Conservation (phyloP, 2,113 vertebrate species). For the Pycnonotus jocosus region DNA sequence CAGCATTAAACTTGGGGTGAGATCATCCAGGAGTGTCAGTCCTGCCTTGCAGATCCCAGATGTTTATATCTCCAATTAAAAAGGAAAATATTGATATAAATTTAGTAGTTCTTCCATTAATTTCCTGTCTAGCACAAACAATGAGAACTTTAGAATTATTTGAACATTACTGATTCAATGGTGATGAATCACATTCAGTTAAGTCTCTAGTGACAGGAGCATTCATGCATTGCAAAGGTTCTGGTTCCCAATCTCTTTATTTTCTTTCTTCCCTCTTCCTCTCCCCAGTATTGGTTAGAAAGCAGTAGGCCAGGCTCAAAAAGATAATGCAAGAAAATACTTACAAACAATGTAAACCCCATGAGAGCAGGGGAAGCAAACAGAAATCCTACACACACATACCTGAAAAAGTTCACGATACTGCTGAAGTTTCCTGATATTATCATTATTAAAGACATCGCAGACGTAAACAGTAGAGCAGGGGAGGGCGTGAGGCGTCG, state of each 20-base stretch:
- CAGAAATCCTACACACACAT: background rate
- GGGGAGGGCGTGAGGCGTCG: conserved; percentile 79
- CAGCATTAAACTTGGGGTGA: background rate
- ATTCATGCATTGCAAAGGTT: background rate
- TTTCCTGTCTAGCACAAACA: background rate
- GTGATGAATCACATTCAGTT: background rate
- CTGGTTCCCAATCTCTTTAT: background rate
- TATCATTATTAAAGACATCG: conserved; percentile 78
- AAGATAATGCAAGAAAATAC: background rate
- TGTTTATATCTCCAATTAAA: background rate
- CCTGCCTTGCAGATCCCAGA: background rate
- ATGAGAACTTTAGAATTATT: background rate
- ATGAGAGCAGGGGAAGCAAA: background rate
- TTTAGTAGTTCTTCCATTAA: background rate
- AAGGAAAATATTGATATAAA: background rate
- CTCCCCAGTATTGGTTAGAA: background rate
- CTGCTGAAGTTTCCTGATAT: conserved; percentile 79
- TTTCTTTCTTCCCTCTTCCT: background rate
- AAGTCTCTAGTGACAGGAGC: background rate
- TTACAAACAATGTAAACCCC: background rate
- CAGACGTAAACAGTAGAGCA: conserved; percentile 82
- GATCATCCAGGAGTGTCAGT: background rate
- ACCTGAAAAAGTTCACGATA: conserved; percentile 87
- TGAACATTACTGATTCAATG: background rate
- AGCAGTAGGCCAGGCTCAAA: background rate